Conservation (phyloP, 2,113 vertebrate species). For the Eretmodus cyanostictus region DNA sequence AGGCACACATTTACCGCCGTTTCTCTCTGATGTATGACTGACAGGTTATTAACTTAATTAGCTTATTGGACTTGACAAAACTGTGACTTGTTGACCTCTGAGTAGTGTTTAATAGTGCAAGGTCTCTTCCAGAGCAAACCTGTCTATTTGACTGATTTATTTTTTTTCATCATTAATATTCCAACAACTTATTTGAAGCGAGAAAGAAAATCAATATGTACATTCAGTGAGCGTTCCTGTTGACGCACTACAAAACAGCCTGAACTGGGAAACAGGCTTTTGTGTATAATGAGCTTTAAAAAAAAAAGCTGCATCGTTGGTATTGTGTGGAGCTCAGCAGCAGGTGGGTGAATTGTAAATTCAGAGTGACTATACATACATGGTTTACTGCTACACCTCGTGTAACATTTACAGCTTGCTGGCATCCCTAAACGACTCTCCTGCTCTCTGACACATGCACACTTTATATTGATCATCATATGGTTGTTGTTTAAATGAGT, state of each 20-base stretch:
- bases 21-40: not conserved
- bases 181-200: not conserved
- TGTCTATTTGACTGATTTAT: not conserved
- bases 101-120: not conserved
- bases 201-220: not conserved
- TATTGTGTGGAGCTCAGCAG: not conserved
- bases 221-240: not conserved
- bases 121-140: not conserved
- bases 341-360: not conserved
- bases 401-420: not conserved
- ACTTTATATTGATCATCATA: not conserved
- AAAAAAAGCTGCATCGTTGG: not conserved
- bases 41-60: not conserved
- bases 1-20: accelerated
- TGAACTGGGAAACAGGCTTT: not conserved
- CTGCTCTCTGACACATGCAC: not conserved
- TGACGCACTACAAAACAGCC: not conserved
- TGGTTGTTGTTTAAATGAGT: not conserved
- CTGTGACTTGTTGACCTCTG: not conserved
- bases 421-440: not conserved
- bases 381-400: not conserved
- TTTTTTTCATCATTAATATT: not conserved
- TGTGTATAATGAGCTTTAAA: not conserved
- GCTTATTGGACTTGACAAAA: not conserved
- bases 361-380: not conserved